These are phyloP conservation scores for Argentina silus DNA, from an alignment of 2,797 vertebrate species.

Conservation along the genomic window DNA sequence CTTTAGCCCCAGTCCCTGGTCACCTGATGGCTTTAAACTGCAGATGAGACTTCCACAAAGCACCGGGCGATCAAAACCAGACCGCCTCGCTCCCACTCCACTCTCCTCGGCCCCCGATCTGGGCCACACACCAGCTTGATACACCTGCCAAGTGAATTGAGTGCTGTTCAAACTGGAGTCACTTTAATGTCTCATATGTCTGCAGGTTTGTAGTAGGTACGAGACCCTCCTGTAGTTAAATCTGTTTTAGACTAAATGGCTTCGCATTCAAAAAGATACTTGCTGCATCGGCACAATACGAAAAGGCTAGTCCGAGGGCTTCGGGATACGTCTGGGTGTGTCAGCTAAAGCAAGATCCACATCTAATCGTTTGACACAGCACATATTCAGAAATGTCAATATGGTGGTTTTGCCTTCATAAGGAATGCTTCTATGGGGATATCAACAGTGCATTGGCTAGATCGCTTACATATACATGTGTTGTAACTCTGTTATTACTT, in stretches of 20 bases:
- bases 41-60: constrained; percentile 7
- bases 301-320: not conserved
- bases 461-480: too few species aligned
- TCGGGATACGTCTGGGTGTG: not conserved
- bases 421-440: too few species aligned
- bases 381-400: not conserved
- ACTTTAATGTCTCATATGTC: not conserved
- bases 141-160: constrained; percentile 19
- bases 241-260: not conserved
- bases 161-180: constrained; percentile 3
- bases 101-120: not conserved
- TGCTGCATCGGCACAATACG: not conserved
- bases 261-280: constrained; percentile 11
- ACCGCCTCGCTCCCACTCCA: not conserved
- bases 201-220: not conserved
- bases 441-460: too few species aligned
- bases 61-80: not conserved
- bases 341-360: not conserved
- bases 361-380: not conserved
- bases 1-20: constrained; percentile 10
- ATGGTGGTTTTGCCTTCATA: not conserved
- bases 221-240: not conserved
- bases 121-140: constrained; percentile 4
- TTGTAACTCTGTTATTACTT: too few species aligned
- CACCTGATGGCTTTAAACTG: constrained; percentile 12